These are phyloP conservation scores for Xiphophorus couchianus DNA, from an alignment of 2,113 vertebrate species.

Conservation along the genomic window DNA sequence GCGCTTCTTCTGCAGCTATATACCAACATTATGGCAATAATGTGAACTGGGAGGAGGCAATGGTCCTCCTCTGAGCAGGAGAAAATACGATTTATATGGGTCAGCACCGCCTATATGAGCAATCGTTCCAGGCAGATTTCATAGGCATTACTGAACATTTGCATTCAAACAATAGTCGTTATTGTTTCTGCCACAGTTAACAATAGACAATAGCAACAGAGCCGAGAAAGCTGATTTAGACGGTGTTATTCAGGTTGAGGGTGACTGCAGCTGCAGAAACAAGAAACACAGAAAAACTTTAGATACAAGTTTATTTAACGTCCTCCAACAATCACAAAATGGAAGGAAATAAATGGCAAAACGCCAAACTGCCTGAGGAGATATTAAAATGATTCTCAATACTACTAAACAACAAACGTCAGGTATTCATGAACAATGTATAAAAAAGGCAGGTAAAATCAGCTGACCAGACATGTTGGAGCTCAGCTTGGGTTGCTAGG, in stretches of 20 bases:
- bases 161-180: constrained; percentile 62
- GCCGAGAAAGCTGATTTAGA: constrained; percentile 23
- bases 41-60: constrained; percentile 10
- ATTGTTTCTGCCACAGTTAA: constrained; percentile 45
- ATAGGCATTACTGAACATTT: constrained; percentile 50
- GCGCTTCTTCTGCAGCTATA: constrained; percentile 32
- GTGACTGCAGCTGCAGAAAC: neutral
- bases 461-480: no score
- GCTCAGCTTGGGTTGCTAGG: no score
- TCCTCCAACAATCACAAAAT: neutral
- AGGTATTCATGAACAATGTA: neutral
- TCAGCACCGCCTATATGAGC: constrained; percentile 51
- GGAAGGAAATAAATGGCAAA: neutral
- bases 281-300: constrained; percentile 2
- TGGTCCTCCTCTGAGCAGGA: constrained; percentile 22
- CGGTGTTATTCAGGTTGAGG: neutral
- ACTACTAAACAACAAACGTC: neutral
- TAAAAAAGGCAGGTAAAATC: neutral
- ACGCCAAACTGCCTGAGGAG: neutral
- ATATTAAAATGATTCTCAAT: neutral
- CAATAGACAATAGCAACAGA: constrained; percentile 31
- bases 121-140: constrained; percentile 51
- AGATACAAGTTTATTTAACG: neutral
- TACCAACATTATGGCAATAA: constrained; percentile 49
- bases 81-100: constrained; percentile 51